Conservation (phyloP, 2,888 invertebrate species). For the Crocallis elinguaria region DNA sequence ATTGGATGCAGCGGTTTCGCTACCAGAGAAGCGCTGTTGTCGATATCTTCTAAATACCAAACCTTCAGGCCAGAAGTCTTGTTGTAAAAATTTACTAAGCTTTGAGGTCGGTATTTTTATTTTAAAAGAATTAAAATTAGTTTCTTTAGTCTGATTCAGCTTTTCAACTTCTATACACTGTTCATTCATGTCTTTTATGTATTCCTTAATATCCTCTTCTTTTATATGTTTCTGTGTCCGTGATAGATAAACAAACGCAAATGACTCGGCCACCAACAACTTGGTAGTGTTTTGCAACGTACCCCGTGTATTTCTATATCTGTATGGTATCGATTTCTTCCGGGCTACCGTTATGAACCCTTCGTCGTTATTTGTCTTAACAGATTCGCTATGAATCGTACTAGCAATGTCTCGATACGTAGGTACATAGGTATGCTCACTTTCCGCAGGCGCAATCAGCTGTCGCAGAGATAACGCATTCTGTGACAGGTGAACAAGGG, state of each 20-base stretch:
- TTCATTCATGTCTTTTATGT: constrained; percentile 21
- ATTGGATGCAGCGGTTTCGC: neutral
- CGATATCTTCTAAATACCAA: constrained; percentile 12
- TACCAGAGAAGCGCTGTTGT: constrained; percentile 7
- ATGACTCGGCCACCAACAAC: constrained; percentile 20
- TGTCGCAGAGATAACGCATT: neutral
- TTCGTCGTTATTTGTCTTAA: constrained; percentile 2
- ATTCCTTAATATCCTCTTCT: constrained; percentile 12
- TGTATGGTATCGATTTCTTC: constrained; percentile 14
- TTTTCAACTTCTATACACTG: constrained; percentile 18
- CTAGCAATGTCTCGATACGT: constrained; percentile 5
- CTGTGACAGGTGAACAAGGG: too few relatives aligned
- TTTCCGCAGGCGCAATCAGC: neutral
- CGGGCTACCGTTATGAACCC: constrained; percentile 6
- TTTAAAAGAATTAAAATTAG: constrained; percentile 28
- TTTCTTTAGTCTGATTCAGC: constrained; percentile 12
- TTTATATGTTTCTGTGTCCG: constrained; percentile 13
- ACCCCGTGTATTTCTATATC: constrained; percentile 16
- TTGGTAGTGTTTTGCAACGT: constrained; percentile 17
- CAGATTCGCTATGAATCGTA: neutral
- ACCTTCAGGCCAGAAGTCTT: constrained; percentile 21
- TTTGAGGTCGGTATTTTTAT: constrained; percentile 4
- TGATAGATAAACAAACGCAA: constrained; percentile 18
- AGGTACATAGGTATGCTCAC: neutral
- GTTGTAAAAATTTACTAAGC: constrained; percentile 12